These are phyloP conservation scores for Thamnophis elegans DNA, from an alignment of 2,797 vertebrate species.

Conservation along the genomic window DNA sequence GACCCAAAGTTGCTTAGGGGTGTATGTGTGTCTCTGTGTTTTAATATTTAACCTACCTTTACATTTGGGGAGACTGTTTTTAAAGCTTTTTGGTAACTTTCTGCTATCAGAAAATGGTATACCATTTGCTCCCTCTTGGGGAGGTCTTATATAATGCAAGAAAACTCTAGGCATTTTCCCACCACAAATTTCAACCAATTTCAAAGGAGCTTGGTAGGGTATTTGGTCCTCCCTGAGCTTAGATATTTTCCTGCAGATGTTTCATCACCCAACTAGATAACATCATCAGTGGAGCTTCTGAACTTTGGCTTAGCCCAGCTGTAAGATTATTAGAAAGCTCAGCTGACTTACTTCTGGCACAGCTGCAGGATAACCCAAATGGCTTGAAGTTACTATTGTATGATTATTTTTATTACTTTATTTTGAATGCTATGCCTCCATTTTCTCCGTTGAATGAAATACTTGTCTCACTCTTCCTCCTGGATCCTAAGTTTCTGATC, in stretches of 20 bases:
- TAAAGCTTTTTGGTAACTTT: not conserved
- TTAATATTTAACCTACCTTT: not conserved
- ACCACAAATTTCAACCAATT: not conserved
- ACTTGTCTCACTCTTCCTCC: not conserved
- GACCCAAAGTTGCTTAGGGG: not conserved
- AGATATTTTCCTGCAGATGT: not conserved
- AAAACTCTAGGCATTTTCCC: not conserved
- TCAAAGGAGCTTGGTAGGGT: not conserved
- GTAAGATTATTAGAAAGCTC: not conserved
- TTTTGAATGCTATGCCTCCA: not conserved
- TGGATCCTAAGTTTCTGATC: not conserved
- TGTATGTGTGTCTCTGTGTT: not conserved
- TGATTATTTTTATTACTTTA: not conserved
- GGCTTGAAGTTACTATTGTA: not conserved
- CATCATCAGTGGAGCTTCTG: not conserved
- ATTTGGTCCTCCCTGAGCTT: not conserved
- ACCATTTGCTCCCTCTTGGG: not conserved
- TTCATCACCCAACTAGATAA: not conserved
- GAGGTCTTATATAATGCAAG: not conserved
- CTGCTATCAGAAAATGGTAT: not conserved
- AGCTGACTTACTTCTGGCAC: not conserved
- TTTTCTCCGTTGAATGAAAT: not conserved
- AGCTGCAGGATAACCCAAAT: not conserved
- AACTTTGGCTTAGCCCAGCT: not conserved
- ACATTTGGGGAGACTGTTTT: not conserved